Base-by-base conservation (phyloP, 2,888 invertebrate genomes). In the Prenolepis imparis region DNA sequence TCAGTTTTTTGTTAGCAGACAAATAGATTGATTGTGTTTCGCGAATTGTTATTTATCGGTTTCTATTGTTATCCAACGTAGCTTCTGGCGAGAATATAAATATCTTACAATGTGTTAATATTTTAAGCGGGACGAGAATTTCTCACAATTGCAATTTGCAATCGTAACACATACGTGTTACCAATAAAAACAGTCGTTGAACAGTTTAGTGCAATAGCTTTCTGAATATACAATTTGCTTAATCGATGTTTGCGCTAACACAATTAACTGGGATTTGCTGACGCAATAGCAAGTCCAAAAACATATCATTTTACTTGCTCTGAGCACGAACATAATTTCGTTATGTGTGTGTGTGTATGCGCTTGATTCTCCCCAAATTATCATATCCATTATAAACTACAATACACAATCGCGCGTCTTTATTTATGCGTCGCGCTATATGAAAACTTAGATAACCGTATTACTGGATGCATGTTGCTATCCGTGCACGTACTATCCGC, bases 371-470 rank as follows among this genome's bases (percentile, higher is more conserved):
- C 28, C 67, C 39, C 44, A 44, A 68, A 68, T 59, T 32, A 68
- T 21, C 59, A 21, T 44, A 68, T 68, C 57, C 32, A 57, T 68
- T 78, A 44, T 21, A 57, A 6, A 21, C 15, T 15, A 21, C 41
- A 39, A 59, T 78, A 59, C 15, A 67, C 57, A 28, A 68, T 68
- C 32, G 32, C 18, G 32, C 8, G 21, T 24, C 11, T 12, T 39
- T 67, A 28, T 67, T 28, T 41, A 24, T 66, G 21, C 21, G 11
- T 4, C 36, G 39, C 21, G 44, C 44, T 57, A 8, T 68, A 57
- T 59, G 41, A 57, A 68, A 59, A 59, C 8, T 57, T 59, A 21
- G 32, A 59, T 70, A 59, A 78, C 44, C 44, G 57, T 59, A 68
- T 68, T 57, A 68, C 32, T 32, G 64, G n/a, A 2, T 12, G 11